These are phyloP conservation scores for Merluccius polli DNA, from an alignment of 2,797 vertebrate species.

Conservation along the genomic window DNA sequence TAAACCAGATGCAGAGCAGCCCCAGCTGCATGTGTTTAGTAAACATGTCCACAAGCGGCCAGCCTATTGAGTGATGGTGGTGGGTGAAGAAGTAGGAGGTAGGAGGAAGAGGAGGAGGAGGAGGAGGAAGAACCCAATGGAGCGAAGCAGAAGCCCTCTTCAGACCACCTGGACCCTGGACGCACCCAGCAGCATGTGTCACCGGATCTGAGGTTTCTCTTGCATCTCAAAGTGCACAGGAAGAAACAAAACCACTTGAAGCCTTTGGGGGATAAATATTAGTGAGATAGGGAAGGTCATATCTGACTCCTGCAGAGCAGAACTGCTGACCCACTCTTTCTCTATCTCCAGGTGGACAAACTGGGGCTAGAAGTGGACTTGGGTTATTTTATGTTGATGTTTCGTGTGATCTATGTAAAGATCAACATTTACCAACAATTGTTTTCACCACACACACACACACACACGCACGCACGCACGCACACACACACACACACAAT, in stretches of 20 bases:
- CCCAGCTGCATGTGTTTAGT: constrained; percentile 72
- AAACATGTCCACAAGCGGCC: constrained; percentile 64
- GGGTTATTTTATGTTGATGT: not conserved
- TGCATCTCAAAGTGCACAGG: constrained; percentile 21
- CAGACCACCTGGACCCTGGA: constrained; percentile 57
- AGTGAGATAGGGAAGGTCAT: constrained; percentile 30
- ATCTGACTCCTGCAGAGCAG: not conserved
- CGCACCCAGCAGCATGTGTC: constrained; percentile 33
- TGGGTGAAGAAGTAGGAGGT: constrained; percentile 5
- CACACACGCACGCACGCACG: too few species aligned
- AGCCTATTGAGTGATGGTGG: constrained; percentile 39
- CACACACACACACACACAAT: not conserved
- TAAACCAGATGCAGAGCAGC: constrained; percentile 44
- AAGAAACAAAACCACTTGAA: constrained; percentile 32
- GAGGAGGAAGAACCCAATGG: constrained; percentile 33
- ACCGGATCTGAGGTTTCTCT: constrained; percentile 2
- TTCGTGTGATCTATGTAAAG: not conserved
- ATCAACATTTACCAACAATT: not conserved
- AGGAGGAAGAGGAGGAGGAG: constrained; percentile 23
- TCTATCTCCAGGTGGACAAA: not conserved
- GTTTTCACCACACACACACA: not conserved
- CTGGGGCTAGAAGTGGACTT: not conserved
- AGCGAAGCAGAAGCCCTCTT: constrained; percentile 32
- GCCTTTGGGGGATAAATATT: constrained; percentile 58
- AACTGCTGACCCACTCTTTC: not conserved